Evolutionary conservation across 2,113 vertebrate species (phyloP).

Genomic region (Shinisaurus crocodilurus): DNA sequence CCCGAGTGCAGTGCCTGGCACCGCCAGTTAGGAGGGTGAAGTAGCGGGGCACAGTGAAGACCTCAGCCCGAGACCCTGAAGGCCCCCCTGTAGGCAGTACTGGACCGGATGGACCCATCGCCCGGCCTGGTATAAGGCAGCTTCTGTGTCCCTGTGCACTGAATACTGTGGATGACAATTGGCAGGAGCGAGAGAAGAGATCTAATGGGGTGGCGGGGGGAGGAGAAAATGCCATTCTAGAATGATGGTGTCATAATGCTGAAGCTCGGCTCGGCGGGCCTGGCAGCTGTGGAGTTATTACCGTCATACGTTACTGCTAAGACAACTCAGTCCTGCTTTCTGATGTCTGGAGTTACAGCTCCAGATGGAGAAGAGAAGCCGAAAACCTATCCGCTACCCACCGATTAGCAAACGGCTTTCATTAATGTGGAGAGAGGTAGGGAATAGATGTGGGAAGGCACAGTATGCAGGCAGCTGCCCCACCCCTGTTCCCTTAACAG

Average conservation of each 20-base stretch:
- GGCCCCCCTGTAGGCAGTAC: background rate
- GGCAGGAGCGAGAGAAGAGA: slow-evolving; percentile 1
- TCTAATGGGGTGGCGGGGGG: background rate
- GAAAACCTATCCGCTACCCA: fast-evolving
- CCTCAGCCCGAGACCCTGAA: background rate
- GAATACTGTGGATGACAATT: fast-evolving
- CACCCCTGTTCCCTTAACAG: background rate
- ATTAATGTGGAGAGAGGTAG: background rate
- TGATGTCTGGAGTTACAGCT: background rate
- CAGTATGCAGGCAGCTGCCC: background rate
- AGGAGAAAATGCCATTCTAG: slow-evolving; percentile 10
- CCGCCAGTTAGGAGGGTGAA: background rate
- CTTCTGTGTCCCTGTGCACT: background rate
- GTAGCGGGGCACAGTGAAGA: background rate
- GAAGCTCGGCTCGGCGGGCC: slow-evolving; percentile 40
- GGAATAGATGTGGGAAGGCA: background rate
- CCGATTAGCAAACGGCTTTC: slow-evolving; percentile 16
- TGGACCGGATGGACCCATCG: background rate
- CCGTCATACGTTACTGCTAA: background rate
- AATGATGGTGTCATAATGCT: slow-evolving; percentile 28
- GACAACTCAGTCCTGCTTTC: background rate
- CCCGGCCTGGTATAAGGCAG: background rate
- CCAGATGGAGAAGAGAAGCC: slow-evolving; percentile 13
- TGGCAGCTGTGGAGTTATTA: slow-evolving; percentile 19
- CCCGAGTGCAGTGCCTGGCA: background rate